Evolutionary conservation across 2,888 invertebrate genomes (phyloP).

Genomic region (Bedellia somnulentella): DNA sequence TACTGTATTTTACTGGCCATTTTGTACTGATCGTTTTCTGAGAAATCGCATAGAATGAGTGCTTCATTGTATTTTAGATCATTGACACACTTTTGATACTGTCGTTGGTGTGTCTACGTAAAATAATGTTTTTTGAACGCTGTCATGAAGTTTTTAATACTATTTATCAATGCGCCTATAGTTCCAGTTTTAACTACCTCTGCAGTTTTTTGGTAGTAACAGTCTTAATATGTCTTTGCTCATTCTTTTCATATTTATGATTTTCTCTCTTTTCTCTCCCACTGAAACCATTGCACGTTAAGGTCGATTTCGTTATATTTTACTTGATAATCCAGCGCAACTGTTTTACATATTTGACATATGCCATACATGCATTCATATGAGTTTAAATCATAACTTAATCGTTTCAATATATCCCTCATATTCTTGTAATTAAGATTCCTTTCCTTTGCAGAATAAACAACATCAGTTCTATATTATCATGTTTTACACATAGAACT

Average conservation of each 20-base stretch:
- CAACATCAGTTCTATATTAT: not conserved
- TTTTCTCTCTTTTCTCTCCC: constrained; percentile 1
- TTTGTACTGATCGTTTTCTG: too few relatives aligned
- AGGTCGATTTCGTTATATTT: not conserved
- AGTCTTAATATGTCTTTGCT: not conserved
- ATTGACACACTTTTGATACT: too few relatives aligned
- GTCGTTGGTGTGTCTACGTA: too few relatives aligned
- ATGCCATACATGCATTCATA: not conserved
- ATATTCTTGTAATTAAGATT: not conserved
- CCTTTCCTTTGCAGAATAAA: not conserved
- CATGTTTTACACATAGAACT: constrained; percentile 1
- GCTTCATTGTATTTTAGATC: too few relatives aligned
- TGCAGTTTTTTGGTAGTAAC: not conserved
- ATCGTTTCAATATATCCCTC: not conserved
- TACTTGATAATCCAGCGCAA: not conserved
- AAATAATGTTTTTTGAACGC: too few relatives aligned
- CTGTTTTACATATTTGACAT: not conserved
- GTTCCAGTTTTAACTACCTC: too few relatives aligned
- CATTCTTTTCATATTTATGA: not conserved
- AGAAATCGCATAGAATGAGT: too few relatives aligned
- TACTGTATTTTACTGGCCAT: too few relatives aligned
- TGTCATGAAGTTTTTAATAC: too few relatives aligned
- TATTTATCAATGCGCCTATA: too few relatives aligned
- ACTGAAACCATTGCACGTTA: not conserved
- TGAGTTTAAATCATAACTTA: not conserved